Percentiles rank a stretch among this genome's conserved stretches.
phyloP scores from a whole-genome alignment of 2,888 invertebrate species.

The Brachylomia viminalis region DNA sequence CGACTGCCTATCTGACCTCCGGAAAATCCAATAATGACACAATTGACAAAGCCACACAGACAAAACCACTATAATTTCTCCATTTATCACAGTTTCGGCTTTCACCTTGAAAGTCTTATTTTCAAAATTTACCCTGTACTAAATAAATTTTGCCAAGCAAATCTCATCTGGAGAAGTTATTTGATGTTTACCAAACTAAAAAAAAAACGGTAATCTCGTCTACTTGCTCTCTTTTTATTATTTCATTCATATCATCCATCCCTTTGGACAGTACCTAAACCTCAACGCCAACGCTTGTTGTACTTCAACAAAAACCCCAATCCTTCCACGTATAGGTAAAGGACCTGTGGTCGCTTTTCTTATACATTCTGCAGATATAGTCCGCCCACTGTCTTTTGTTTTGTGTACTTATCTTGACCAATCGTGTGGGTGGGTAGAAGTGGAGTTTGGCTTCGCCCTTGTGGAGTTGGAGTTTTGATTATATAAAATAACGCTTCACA shows the following conservation, averaged over 20 bases:
- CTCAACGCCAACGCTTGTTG: too few relatives aligned
- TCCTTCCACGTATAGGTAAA: neutral
- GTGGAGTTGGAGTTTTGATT: neutral
- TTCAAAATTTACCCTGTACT: too few relatives aligned
- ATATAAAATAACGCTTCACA: neutral
- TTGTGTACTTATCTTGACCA: neutral
- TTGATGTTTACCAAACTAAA: too few relatives aligned
- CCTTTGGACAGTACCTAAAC: neutral
- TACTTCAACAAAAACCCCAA: neutral
- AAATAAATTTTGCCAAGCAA: too few relatives aligned
- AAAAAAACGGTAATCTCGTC: too few relatives aligned
- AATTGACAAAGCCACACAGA: too few relatives aligned
- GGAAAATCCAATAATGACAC: too few relatives aligned
- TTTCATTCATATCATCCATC: neutral
- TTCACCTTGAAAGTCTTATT: too few relatives aligned
- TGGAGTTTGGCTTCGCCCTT: neutral
- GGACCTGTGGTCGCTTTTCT: neutral
- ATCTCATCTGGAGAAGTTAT: too few relatives aligned
- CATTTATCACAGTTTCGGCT: too few relatives aligned
- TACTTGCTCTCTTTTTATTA: too few relatives aligned
- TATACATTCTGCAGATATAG: neutral
- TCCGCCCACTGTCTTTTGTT: conserved; percentile 15
- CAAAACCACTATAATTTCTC: too few relatives aligned
- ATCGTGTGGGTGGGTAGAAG: neutral
- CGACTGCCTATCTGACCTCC: neutral